Conservation (phyloP, 1,140 invertebrate genomes). For the Rhizoglyphus robini region DNA sequence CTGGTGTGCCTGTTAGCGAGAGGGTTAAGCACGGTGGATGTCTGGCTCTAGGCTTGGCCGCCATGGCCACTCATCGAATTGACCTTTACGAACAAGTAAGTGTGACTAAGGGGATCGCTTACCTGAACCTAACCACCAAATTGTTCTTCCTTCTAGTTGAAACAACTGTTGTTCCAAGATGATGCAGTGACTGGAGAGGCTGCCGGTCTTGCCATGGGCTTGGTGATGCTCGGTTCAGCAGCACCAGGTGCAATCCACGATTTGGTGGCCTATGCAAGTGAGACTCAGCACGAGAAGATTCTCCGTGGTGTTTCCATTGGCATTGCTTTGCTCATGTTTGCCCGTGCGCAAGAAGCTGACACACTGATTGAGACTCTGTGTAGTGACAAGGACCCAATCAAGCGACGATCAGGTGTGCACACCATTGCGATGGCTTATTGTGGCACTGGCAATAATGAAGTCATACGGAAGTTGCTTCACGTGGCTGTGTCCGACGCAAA, state of each 20-base stretch:
- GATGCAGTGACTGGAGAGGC: constrained; percentile 97
- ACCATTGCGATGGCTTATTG: constrained; percentile 97
- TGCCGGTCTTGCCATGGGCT: constrained; percentile 92
- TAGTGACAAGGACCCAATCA: constrained; percentile 57
- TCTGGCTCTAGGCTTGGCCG: constrained; percentile 85
- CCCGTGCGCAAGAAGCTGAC: constrained; percentile 88
- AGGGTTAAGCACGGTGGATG: constrained; percentile 92
- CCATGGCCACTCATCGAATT: constrained; percentile 82
- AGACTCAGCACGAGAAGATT: constrained; percentile 98
- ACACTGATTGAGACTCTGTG: constrained; percentile 73
- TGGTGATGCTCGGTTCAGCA: constrained; percentile 94
- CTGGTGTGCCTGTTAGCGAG: constrained; percentile 82
- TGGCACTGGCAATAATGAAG: constrained; percentile 91
- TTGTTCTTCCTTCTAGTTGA: constrained; percentile 53
- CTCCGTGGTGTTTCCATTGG: constrained; percentile 84
- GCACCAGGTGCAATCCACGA: constrained; percentile 74
- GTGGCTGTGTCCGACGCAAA: constrained; percentile 97
- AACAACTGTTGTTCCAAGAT: constrained; percentile 93
- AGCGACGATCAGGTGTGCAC: constrained; percentile 86
- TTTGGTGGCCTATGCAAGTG: constrained; percentile 78
- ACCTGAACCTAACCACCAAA: too few species aligned
- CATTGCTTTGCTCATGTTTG: constrained; percentile 92
- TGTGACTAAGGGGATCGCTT: neutral
- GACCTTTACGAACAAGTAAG: constrained; percentile 28
- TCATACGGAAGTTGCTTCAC: constrained; percentile 82